Conservation (phyloP, 2,888 invertebrate genomes). For the Abrostola tripartita region DNA sequence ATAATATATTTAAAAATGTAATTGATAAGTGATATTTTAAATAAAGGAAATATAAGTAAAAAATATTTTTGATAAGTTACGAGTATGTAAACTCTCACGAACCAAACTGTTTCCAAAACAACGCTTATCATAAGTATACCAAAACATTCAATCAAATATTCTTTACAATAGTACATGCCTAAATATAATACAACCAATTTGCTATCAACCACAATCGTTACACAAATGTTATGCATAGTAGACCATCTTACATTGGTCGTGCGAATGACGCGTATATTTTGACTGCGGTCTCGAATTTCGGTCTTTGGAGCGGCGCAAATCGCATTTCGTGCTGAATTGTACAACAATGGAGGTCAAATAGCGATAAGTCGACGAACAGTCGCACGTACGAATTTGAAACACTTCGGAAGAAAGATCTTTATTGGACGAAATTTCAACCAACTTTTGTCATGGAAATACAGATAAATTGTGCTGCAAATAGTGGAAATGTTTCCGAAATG, state of each 20-base stretch:
- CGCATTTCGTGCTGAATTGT: conserved; percentile 71
- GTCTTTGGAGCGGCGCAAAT: conserved; percentile 62
- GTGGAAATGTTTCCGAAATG: too few species aligned
- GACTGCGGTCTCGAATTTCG: conserved; percentile 67
- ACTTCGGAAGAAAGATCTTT: conserved; percentile 10
- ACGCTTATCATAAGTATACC: conserved; percentile 34
- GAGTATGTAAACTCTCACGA: too few species aligned
- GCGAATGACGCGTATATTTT: conserved; percentile 60
- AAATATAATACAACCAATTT: conserved; percentile 17
- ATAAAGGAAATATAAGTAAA: too few species aligned
- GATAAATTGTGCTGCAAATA: not conserved
- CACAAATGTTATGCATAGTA: not conserved
- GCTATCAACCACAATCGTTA: conserved; percentile 1
- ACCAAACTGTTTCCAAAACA: conserved; percentile 8
- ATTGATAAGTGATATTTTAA: too few species aligned
- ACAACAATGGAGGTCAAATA: conserved; percentile 67
- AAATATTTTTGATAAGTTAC: too few species aligned
- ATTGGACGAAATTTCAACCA: not conserved
- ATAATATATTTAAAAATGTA: too few species aligned
- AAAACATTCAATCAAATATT: conserved; percentile 20
- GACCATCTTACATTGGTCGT: conserved; percentile 19
- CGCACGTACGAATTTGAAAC: conserved; percentile 49
- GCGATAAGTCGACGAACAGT: conserved; percentile 60
- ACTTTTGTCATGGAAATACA: too few species aligned
- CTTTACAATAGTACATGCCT: conserved; percentile 13